A percentile compares a stretch with the other conserved stretches of the same genome.
These are phyloP conservation scores for Alaudala cheleensis DNA, from an alignment of 2,113 vertebrate species.

Conservation along the genomic window DNA sequence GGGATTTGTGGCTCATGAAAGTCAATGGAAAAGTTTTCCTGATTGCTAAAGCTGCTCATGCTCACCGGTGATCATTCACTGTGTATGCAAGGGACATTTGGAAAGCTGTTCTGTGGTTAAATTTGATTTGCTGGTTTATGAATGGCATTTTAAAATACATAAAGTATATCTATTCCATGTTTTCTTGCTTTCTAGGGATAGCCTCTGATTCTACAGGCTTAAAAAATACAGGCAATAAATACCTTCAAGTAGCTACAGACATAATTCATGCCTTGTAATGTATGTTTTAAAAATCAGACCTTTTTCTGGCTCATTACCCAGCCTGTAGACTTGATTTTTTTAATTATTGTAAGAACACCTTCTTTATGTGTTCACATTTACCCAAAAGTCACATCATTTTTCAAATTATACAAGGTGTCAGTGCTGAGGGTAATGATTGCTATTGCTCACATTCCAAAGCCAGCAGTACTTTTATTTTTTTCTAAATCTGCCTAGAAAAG, in stretches of 20 bases:
- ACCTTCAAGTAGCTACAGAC: neutral
- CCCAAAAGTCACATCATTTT: constrained; percentile 70
- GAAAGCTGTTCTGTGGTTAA: neutral
- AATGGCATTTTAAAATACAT: neutral
- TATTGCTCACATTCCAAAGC: constrained; percentile 49
- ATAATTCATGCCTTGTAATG: constrained; percentile 58
- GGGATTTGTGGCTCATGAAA: neutral
- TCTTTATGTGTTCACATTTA: constrained; percentile 65
- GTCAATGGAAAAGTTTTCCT: neutral
- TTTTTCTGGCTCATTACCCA: constrained; percentile 70
- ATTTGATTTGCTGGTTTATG: neutral
- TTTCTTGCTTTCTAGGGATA: constrained; percentile 4
- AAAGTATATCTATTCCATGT: neutral
- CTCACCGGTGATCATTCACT: neutral
- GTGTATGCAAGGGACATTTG: neutral
- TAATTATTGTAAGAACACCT: constrained; percentile 68
- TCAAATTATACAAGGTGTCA: constrained; percentile 71
- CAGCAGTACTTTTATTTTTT: neutral
- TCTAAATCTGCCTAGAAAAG: neutral
- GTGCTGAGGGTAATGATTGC: constrained; percentile 26
- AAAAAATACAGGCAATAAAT: neutral
- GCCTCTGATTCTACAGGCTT: neutral
- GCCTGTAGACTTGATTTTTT: constrained; percentile 50
- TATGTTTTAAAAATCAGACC: constrained; percentile 49
- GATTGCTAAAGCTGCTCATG: accelerated